Evolutionary conservation across 2,113 vertebrate species (phyloP).

Genomic region (Herpetotheres cachinnans): DNA sequence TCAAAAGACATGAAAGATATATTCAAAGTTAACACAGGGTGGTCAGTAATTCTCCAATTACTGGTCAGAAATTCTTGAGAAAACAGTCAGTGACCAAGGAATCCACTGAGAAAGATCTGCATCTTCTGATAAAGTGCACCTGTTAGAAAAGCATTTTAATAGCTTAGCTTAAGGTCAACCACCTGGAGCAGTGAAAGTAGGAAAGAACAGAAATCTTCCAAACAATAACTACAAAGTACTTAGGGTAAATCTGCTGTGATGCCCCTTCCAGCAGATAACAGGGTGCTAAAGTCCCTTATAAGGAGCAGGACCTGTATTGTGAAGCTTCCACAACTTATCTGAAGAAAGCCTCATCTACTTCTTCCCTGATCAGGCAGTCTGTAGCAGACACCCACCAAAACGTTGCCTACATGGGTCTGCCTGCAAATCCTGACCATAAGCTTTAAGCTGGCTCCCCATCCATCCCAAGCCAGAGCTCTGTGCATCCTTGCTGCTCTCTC

Average conservation of each 20-base stretch:
- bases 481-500: background rate
- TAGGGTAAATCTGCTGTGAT: background rate
- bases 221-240: background rate
- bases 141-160: background rate
- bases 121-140: background rate
- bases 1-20: background rate
- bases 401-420: background rate
- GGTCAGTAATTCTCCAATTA: background rate
- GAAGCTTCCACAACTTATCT: background rate
- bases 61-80: background rate
- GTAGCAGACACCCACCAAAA: background rate
- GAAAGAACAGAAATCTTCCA: background rate
- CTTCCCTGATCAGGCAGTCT: background rate
- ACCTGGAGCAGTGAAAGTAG: background rate
- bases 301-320: background rate
- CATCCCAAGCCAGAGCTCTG: background rate
- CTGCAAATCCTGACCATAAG: background rate
- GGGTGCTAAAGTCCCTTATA: rapidly evolving
- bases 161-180: background rate
- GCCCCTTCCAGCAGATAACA: background rate
- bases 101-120: background rate
- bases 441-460: background rate
- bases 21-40: background rate
- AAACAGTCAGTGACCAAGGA: background rate
- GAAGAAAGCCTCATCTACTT: background rate